These are phyloP conservation scores for Capreolus pygargus DNA, from an alignment of 2,113 vertebrate genomes.

Conservation along the genomic window DNA sequence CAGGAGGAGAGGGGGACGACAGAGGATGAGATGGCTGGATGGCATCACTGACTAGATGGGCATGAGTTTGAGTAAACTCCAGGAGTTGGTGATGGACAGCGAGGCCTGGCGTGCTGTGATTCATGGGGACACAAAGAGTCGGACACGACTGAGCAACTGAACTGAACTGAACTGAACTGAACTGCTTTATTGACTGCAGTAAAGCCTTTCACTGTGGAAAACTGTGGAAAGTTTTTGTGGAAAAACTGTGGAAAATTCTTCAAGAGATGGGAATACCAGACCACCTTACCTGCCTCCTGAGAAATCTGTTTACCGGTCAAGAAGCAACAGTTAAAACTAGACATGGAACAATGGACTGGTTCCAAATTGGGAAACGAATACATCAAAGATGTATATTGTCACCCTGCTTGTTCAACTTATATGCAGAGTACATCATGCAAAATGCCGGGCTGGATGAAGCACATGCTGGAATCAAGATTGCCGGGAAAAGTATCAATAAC, in stretches of 20 bases:
- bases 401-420: background rate
- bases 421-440: background rate
- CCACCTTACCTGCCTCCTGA: background rate
- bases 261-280: background rate
- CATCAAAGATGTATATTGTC: background rate
- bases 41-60: too few species aligned
- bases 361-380: background rate
- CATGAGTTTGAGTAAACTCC: too few species aligned
- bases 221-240: background rate
- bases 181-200: background rate
- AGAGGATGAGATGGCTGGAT: too few species aligned
- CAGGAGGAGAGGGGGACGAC: too few species aligned
- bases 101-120: too few species aligned
- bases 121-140: too few species aligned
- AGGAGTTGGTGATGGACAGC: too few species aligned
- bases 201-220: background rate
- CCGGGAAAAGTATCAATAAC: background rate
- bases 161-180: too few species aligned
- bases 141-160: too few species aligned
- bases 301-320: background rate
- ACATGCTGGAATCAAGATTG: background rate
- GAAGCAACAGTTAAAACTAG: background rate
- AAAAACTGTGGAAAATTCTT: background rate
- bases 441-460: background rate
- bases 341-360: background rate